Conservation (phyloP, 2,888 invertebrate species). For the Glaucopsyche alexis region DNA sequence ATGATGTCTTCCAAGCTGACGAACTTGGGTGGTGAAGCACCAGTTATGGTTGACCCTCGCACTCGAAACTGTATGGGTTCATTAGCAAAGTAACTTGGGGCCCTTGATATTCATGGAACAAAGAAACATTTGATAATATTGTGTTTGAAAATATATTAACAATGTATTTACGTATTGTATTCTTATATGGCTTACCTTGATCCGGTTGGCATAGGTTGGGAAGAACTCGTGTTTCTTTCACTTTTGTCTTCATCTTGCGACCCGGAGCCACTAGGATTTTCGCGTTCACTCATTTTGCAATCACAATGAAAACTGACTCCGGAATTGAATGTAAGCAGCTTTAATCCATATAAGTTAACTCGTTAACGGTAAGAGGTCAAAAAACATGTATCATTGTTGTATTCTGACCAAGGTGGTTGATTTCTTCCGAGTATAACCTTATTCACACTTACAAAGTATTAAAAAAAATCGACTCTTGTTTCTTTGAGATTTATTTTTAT, state of each 20-base stretch:
- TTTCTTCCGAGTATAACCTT: neutral
- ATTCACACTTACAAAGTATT: neutral
- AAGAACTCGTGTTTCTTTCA: constrained; percentile 47
- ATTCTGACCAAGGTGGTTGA: constrained; percentile 9
- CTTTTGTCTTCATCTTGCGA: constrained; percentile 55
- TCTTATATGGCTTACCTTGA: constrained; percentile 50
- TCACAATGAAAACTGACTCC: constrained; percentile 49
- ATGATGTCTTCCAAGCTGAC: constrained; percentile 92
- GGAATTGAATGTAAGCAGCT: constrained; percentile 46
- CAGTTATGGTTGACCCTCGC: constrained; percentile 78
- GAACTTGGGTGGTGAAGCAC: constrained; percentile 91
- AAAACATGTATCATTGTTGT: constrained; percentile 53
- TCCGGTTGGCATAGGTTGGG: constrained; percentile 62
- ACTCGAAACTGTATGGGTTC: constrained; percentile 79
- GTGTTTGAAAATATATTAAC: neutral
- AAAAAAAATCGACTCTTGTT: neutral
- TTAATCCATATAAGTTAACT: constrained; percentile 61
- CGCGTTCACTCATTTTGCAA: constrained; percentile 64
- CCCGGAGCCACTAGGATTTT: constrained; percentile 56
- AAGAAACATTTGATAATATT: neutral
- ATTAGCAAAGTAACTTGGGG: constrained; percentile 59
- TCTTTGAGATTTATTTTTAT: neutral
- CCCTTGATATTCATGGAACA: constrained; percentile 35
- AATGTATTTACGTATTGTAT: neutral
- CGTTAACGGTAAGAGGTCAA: constrained; percentile 53